These are phyloP conservation scores for Mirza zaza DNA, from an alignment of 2,113 vertebrate species.

Conservation along the genomic window DNA sequence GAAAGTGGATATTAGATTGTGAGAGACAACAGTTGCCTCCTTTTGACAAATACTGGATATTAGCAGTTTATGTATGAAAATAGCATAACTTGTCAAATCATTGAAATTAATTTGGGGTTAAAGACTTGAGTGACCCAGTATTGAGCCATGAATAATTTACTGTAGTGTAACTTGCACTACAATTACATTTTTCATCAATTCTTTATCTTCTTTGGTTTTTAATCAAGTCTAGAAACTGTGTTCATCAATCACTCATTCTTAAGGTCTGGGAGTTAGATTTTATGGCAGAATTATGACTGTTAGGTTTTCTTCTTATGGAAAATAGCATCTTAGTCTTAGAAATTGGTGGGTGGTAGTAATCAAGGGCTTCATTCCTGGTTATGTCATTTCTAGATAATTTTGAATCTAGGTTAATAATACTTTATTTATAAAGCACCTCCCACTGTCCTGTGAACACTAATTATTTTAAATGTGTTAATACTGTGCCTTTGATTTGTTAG, in stretches of 20 bases:
- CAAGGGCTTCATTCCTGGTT: slow-evolving; percentile 82
- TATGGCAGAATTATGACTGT: slow-evolving; percentile 75
- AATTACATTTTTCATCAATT: slow-evolving; percentile 32
- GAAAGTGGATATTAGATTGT: slow-evolving; percentile 79
- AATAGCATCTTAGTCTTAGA: slow-evolving; percentile 71
- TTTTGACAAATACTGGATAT: slow-evolving; percentile 76
- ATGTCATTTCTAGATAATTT: slow-evolving; percentile 70
- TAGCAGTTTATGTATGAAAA: slow-evolving; percentile 72
- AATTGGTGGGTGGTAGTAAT: slow-evolving; percentile 70
- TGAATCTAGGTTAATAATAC: slow-evolving; percentile 57
- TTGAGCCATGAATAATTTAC: slow-evolving; percentile 71
- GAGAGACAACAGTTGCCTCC: slow-evolving; percentile 81
- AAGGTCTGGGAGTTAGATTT: slow-evolving; percentile 71
- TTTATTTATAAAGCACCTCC: slow-evolving; percentile 78
- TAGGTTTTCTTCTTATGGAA: slow-evolving; percentile 71
- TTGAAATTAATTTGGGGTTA: slow-evolving; percentile 66
- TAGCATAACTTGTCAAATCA: slow-evolving; percentile 62
- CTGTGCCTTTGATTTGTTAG: slow-evolving; percentile 86
- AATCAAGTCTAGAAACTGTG: slow-evolving; percentile 64
- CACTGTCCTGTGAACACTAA: slow-evolving; percentile 74
- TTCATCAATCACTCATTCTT: slow-evolving; percentile 66
- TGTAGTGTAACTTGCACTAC: slow-evolving; percentile 24
- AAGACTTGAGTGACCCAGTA: slow-evolving; percentile 60
- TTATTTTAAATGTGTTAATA: slow-evolving; percentile 80
- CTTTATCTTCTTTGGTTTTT: slow-evolving; percentile 41